Percentiles rank a stretch among this genome's conserved stretches.
Evolutionary conservation across 2,113 vertebrate genomes (phyloP).

Genomic region (Tamias sibiricus): DNA sequence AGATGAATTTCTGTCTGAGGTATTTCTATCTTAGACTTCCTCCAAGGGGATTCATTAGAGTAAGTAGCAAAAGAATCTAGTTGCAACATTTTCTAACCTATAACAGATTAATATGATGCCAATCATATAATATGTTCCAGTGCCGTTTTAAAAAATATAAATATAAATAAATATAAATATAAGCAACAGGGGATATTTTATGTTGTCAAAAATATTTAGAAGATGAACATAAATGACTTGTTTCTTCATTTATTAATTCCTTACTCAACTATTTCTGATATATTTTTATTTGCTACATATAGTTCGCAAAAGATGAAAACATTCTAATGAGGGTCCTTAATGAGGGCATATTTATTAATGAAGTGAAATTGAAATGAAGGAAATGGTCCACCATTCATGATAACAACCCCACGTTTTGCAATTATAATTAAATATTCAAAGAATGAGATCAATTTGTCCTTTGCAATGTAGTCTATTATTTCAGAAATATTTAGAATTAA

Average conservation of each 20-base stretch:
- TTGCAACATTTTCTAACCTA: slow-evolving; percentile 47
- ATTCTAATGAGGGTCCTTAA: background rate
- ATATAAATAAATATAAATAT: background rate
- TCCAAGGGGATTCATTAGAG: slow-evolving; percentile 33
- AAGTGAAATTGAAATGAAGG: background rate
- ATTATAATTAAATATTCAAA: background rate
- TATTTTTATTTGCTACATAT: background rate
- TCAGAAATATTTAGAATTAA: background rate
- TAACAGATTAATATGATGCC: background rate
- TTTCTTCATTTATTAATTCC: background rate
- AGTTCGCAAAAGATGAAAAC: background rate
- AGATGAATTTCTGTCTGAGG: background rate
- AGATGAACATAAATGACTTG: background rate
- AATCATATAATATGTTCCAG: background rate
- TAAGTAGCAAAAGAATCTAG: background rate
- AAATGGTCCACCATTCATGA: background rate
- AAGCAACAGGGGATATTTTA: background rate
- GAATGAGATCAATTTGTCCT: background rate
- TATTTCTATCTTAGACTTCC: background rate
- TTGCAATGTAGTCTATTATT: background rate
- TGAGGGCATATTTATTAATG: background rate
- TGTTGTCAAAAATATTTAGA: background rate
- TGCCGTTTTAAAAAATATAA: background rate
- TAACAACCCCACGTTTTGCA: background rate
- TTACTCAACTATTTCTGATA: background rate